Percentiles rank a stretch among this genome's conserved stretches.
phyloP scores from a whole-genome alignment of 2,113 vertebrate genomes.

The Oreotragus oreotragus region DNA sequence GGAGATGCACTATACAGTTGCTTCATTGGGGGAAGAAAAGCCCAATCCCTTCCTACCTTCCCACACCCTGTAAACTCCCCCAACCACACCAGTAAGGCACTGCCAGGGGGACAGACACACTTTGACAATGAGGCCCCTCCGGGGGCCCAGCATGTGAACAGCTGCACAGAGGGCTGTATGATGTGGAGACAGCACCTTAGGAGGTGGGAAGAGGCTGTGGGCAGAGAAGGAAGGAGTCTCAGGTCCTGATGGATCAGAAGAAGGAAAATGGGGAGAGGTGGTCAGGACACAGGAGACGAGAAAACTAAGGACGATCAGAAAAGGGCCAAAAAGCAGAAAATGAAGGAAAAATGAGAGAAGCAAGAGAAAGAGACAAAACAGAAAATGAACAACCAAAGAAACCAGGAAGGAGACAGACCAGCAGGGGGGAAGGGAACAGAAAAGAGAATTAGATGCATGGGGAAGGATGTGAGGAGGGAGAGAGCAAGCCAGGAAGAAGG shows the following conservation, averaged over 20 bases:
- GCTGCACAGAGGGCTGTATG: neutral
- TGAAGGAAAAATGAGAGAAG: neutral
- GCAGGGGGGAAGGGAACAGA: neutral
- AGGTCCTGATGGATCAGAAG: neutral
- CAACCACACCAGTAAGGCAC: slow-evolving; percentile 49
- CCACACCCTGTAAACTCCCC: neutral
- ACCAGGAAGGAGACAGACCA: neutral
- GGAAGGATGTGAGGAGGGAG: neutral
- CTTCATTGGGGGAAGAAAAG: accelerated
- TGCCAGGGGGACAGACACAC: neutral
- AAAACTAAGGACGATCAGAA: accelerated
- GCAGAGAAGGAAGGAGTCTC: accelerated
- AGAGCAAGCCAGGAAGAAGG: neutral
- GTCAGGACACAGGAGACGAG: accelerated
- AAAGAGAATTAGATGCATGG: neutral
- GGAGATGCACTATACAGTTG: accelerated
- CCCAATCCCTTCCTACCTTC: accelerated
- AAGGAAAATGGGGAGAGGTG: neutral
- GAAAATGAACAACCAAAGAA: neutral
- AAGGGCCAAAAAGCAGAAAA: neutral
- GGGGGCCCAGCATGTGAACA: neutral
- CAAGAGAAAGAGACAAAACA: neutral
- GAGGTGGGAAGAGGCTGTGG: accelerated
- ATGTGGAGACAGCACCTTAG: neutral
- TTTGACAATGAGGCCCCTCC: slow-evolving; percentile 45